Percentiles rank a stretch among this genome's conserved stretches.
Conservation (phyloP, 1,140 invertebrate species). For the Caerostris darwini region DNA sequence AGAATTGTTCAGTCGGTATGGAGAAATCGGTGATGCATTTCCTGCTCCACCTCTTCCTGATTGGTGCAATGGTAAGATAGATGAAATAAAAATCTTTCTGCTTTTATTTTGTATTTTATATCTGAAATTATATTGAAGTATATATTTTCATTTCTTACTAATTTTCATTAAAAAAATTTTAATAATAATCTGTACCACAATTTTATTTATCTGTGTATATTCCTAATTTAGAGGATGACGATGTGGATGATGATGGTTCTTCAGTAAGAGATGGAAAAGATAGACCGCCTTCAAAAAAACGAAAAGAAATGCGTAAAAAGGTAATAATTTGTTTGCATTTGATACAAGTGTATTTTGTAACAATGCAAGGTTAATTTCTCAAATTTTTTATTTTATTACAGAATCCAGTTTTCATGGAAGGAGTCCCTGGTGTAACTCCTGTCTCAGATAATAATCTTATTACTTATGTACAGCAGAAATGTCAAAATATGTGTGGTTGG, state of each 20-base stretch:
- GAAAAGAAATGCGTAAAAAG: constrained; percentile 76
- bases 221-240: constrained; percentile 61
- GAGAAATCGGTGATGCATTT: constrained; percentile 88
- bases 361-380: neutral
- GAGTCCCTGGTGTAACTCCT: constrained; percentile 88
- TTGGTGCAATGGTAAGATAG: constrained; percentile 87
- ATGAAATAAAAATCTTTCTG: neutral
- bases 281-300: constrained; percentile 32
- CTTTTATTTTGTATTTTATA: too few species aligned
- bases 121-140: neutral
- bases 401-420: constrained; percentile 89
- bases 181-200: neutral
- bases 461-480: constrained; percentile 87
- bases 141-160: neutral
- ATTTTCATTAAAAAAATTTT: neutral
- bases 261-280: constrained; percentile 34
- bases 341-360: neutral
- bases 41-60: constrained; percentile 89
- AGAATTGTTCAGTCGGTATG: constrained; percentile 87
- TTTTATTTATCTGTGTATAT: neutral
- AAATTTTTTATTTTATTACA: constrained; percentile 25
- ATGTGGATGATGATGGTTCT: constrained; percentile 75
- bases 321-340: neutral
- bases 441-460: constrained; percentile 86
- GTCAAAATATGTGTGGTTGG: constrained; percentile 92